Conservation (phyloP, 1,140 invertebrate genomes). For the Drosophila burlai region DNA sequence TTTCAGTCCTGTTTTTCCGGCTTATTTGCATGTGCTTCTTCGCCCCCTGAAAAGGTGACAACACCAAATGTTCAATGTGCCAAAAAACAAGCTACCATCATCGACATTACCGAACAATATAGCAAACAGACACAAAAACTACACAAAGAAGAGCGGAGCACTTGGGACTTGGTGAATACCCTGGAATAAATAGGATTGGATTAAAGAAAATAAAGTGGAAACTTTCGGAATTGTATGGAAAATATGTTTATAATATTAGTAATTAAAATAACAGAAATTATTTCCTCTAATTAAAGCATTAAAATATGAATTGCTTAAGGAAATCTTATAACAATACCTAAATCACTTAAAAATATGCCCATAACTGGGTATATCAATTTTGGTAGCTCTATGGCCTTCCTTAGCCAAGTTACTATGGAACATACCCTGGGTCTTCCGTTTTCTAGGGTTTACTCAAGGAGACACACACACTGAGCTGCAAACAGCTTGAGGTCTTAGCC, state of each 20-base stretch:
- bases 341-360: not conserved
- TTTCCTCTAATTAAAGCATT: not conserved
- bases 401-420: not conserved
- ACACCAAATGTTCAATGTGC: constrained; percentile 81
- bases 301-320: not conserved
- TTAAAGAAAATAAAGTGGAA: not conserved
- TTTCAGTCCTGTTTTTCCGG: constrained; percentile 40
- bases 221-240: not conserved
- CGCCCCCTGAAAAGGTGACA: constrained; percentile 68
- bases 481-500: constrained; percentile 35
- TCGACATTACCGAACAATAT: constrained; percentile 46
- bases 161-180: not conserved
- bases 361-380: not conserved
- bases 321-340: too few relatives aligned
- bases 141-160: not conserved
- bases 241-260: not conserved
- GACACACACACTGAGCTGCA: constrained; percentile 14
- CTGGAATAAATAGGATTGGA: not conserved
- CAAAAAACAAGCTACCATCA: constrained; percentile 72
- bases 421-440: not conserved
- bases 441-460: not conserved
- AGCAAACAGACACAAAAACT: constrained; percentile 40
- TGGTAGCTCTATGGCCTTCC: not conserved
- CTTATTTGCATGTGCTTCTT: constrained; percentile 71
- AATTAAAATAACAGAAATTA: not conserved